Percentiles rank a stretch among this genome's conserved stretches.
These are phyloP conservation scores for Leucania comma DNA, from an alignment of 2,888 invertebrate genomes.

Conservation along the genomic window DNA sequence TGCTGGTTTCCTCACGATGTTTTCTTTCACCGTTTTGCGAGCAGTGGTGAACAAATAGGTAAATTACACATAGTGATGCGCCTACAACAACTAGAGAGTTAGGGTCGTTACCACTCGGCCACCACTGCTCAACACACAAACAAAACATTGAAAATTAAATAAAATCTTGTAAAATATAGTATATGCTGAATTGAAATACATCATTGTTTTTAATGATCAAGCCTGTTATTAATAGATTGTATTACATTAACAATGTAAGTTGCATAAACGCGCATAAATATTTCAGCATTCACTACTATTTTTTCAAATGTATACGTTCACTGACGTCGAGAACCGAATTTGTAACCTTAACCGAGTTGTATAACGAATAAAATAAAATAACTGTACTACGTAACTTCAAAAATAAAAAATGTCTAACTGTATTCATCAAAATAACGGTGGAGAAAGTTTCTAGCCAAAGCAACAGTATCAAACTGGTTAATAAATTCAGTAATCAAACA, in stretches of 20 bases:
- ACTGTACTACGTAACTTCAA: neutral
- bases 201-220: neutral
- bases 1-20: no score
- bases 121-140: no score
- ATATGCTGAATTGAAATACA: no score
- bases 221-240: neutral
- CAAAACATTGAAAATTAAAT: no score
- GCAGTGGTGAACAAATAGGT: no score
- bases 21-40: no score
- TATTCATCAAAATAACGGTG: conserved; percentile 40
- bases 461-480: conserved; percentile 52
- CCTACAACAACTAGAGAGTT: no score
- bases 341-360: conserved; percentile 14
- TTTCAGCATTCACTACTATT: neutral
- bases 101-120: no score
- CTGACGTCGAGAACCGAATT: neutral
- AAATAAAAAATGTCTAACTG: conserved; percentile 44
- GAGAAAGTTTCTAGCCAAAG: conserved; percentile 46
- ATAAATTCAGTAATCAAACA: conserved; percentile 10
- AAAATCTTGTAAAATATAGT: no score
- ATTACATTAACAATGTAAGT: neutral
- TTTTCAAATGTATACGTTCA: neutral
- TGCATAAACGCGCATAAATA: neutral
- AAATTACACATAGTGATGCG: no score
- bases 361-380: conserved; percentile 5